phyloP scores from a whole-genome alignment of 2,888 invertebrate genomes.

The Drosophila pullipes region DNA sequence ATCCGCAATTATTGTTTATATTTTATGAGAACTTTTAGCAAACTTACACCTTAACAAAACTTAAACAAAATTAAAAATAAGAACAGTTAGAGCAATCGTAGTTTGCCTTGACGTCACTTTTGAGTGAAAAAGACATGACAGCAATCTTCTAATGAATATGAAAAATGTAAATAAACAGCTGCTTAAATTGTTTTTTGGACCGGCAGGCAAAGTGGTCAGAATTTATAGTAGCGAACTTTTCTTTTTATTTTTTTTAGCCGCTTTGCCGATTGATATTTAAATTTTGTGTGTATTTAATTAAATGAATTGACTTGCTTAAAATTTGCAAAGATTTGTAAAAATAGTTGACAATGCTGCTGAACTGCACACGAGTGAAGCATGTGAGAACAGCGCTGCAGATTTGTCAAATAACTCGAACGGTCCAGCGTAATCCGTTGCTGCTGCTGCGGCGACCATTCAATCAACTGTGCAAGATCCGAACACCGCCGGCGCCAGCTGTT shows the following conservation, averaged over 20 bases:
- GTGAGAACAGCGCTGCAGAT: slow-evolving; percentile 55
- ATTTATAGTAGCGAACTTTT: neutral
- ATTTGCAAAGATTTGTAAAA: slow-evolving; percentile 14
- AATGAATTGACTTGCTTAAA: slow-evolving; percentile 6
- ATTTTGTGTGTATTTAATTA: neutral
- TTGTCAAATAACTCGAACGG: slow-evolving; percentile 44
- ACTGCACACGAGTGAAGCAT: slow-evolving; percentile 61
- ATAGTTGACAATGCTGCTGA: slow-evolving; percentile 59
- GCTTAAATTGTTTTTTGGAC: slow-evolving; percentile 20
- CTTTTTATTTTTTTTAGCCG: neutral
- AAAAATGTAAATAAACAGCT: slow-evolving; percentile 32
- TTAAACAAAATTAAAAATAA: neutral
- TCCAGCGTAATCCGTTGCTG: slow-evolving; percentile 20
- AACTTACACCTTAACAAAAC: neutral
- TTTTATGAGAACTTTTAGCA: neutral
- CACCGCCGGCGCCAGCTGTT: slow-evolving; percentile 12
- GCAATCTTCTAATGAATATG: slow-evolving; percentile 1
- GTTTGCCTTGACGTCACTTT: slow-evolving; percentile 13
- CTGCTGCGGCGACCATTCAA: slow-evolving; percentile 30
- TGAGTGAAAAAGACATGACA: neutral
- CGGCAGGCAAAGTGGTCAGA: slow-evolving; percentile 9
- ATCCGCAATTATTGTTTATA: neutral
- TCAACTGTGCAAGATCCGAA: slow-evolving; percentile 24
- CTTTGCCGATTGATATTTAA: slow-evolving; percentile 12
- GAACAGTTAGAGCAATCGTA: neutral